Conservation (phyloP, 2,888 invertebrate species). For the Conistra vaccinii region DNA sequence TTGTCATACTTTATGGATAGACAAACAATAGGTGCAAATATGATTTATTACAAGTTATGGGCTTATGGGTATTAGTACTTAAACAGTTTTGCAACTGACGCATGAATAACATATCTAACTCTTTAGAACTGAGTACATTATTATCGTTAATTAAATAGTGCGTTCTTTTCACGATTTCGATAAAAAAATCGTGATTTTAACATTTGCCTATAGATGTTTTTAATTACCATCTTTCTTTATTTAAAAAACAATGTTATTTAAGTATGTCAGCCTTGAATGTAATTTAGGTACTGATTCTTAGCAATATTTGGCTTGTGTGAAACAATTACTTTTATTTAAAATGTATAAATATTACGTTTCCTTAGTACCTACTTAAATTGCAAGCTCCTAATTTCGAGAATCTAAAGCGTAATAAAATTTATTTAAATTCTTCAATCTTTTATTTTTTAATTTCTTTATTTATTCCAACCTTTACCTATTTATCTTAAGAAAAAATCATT, state of each 20-base stretch:
- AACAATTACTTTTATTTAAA: neutral
- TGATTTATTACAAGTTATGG: slow-evolving; percentile 28
- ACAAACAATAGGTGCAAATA: slow-evolving; percentile 39
- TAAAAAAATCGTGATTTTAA: neutral
- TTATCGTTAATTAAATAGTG: slow-evolving; percentile 14
- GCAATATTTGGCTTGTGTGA: neutral
- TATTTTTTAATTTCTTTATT: no score
- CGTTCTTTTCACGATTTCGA: neutral
- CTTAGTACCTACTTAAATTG: neutral
- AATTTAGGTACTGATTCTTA: neutral
- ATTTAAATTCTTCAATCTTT: neutral
- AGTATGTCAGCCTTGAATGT: neutral
- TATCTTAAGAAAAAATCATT: neutral
- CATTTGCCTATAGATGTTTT: neutral
- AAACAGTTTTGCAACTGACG: slow-evolving; percentile 20
- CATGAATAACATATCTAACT: neutral
- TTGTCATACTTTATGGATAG: slow-evolving; percentile 40
- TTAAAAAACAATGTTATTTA: neutral
- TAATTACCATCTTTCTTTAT: neutral
- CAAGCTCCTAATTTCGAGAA: neutral
- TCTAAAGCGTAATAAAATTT: no score
- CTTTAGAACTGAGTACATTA: neutral
- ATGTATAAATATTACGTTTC: neutral
- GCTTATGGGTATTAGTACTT: slow-evolving; percentile 8
- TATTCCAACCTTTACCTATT: neutral